These are phyloP conservation scores for Apis dorsata DNA, from an alignment of 1,140 invertebrate species.

Conservation along the genomic window DNA sequence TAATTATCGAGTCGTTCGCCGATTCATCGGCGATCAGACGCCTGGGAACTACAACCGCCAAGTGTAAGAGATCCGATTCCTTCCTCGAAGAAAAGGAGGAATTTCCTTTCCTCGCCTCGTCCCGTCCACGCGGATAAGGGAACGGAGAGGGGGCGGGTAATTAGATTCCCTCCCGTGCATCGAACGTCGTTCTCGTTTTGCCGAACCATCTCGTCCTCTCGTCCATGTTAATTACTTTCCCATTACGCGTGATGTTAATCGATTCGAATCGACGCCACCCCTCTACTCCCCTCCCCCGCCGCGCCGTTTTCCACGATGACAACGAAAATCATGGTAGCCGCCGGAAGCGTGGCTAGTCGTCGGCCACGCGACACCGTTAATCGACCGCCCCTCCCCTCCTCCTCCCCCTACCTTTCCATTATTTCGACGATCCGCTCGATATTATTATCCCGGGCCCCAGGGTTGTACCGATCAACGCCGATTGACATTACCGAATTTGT, in stretches of 20 bases:
- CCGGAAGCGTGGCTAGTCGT: constrained; percentile 28
- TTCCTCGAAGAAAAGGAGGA: neutral
- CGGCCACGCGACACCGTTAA: constrained; percentile 50
- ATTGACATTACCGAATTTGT: constrained; percentile 64
- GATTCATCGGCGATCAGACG: constrained; percentile 43
- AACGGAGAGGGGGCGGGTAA: neutral
- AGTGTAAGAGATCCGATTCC: constrained; percentile 10
- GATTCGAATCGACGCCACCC: neutral
- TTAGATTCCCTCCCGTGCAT: constrained; percentile 37
- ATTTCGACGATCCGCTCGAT: constrained; percentile 49
- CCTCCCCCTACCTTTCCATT: neutral
- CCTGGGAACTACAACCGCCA: constrained; percentile 33
- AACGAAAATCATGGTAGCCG: constrained; percentile 23
- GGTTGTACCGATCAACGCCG: constrained; percentile 7
- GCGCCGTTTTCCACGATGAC: constrained; percentile 22
- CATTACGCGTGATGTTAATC: constrained; percentile 24
- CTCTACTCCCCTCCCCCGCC: too few species aligned
- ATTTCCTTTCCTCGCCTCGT: constrained; percentile 16
- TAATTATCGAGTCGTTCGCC: constrained; percentile 65
- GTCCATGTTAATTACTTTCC: constrained; percentile 37
- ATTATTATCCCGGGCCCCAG: constrained; percentile 36
- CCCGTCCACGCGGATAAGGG: neutral
- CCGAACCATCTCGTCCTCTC: neutral
- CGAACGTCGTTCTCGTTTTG: constrained; percentile 3
- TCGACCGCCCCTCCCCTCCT: constrained; percentile 11